A percentile compares a stretch with the other conserved stretches of the same genome.
Evolutionary conservation across 2,888 invertebrate species (phyloP).

Genomic region (Atethmia centrago): DNA sequence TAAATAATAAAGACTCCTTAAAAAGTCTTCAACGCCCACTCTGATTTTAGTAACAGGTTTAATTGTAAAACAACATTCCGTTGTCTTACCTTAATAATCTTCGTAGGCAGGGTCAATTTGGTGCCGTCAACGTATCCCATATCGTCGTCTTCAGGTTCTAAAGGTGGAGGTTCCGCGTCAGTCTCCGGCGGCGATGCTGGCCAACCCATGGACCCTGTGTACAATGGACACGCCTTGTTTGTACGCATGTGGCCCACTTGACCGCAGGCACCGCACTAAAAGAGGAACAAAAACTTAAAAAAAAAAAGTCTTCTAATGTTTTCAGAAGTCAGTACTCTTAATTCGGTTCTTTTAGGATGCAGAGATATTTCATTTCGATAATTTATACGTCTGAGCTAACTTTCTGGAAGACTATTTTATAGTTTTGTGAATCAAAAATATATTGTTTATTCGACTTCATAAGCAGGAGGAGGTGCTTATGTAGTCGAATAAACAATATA

Average conservation of each 20-base stretch:
- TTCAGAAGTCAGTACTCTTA: background rate
- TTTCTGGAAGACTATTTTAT: background rate
- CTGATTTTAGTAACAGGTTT: too few relatives aligned
- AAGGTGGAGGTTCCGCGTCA: slow-evolving; percentile 95
- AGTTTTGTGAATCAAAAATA: too few relatives aligned
- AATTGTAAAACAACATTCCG: background rate
- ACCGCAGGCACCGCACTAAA: slow-evolving; percentile 98
- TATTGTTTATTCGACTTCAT: too few relatives aligned
- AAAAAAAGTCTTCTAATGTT: too few relatives aligned
- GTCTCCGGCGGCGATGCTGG: slow-evolving; percentile 92
- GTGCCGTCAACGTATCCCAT: slow-evolving; percentile 98
- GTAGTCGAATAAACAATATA: too few relatives aligned
- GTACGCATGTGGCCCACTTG: slow-evolving; percentile 96
- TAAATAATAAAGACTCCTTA: too few relatives aligned
- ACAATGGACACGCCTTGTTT: slow-evolving; percentile 99
- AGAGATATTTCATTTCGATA: background rate
- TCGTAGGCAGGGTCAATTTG: slow-evolving; percentile 97
- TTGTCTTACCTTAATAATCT: slow-evolving; percentile 93
- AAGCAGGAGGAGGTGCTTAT: too few relatives aligned
- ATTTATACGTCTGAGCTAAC: background rate
- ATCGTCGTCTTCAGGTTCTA: slow-evolving; percentile 95
- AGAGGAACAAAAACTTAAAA: background rate
- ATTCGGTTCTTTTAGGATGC: background rate
- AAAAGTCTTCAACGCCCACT: too few relatives aligned
- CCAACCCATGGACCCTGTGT: slow-evolving; percentile 92